Evolutionary conservation across 2,797 vertebrate genomes (phyloP).

Genomic region (Anableps anableps): DNA sequence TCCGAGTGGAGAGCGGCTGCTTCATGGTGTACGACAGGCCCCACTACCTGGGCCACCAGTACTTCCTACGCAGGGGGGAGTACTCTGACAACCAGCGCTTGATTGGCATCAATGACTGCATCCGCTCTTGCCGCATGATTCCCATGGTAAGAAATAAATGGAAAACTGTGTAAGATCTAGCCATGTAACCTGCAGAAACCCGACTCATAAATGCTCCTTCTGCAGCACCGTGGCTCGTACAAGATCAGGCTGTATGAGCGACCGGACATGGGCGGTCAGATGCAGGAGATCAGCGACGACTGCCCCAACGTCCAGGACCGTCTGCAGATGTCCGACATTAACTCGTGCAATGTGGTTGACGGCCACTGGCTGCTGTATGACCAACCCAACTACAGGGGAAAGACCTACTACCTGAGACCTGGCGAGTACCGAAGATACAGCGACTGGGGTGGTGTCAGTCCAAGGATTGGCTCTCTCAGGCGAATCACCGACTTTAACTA

Average conservation of each 20-base stretch:
- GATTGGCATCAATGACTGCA: slow-evolving; percentile 72
- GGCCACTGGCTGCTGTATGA: slow-evolving; percentile 75
- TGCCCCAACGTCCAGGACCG: slow-evolving; percentile 72
- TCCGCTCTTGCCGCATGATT: slow-evolving; percentile 72
- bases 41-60: slow-evolving; percentile 71
- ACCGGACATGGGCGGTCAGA: slow-evolving; percentile 66
- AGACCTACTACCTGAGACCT: slow-evolving; percentile 70
- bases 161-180: background rate
- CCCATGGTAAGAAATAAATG: slow-evolving; percentile 54
- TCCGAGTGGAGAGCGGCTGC: slow-evolving; percentile 71
- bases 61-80: slow-evolving; percentile 71
- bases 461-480: slow-evolving; percentile 65
- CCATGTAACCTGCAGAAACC: background rate
- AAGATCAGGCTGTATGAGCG: slow-evolving; percentile 68
- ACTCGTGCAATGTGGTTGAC: slow-evolving; percentile 69
- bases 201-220: slow-evolving; percentile 2
- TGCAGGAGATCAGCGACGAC: slow-evolving; percentile 69
- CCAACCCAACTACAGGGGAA: slow-evolving; percentile 72
- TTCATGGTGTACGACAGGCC: slow-evolving; percentile 74
- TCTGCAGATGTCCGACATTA: slow-evolving; percentile 67
- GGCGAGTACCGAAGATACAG: slow-evolving; percentile 68
- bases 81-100: slow-evolving; percentile 74
- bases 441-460: slow-evolving; percentile 67
- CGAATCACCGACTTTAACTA: slow-evolving; percentile 70
- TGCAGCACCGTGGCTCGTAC: slow-evolving; percentile 69